Percentiles rank a stretch among this genome's conserved stretches.
Evolutionary conservation across 2,797 vertebrate genomes (phyloP).

Genomic region (Adrianichthys oophorus): DNA sequence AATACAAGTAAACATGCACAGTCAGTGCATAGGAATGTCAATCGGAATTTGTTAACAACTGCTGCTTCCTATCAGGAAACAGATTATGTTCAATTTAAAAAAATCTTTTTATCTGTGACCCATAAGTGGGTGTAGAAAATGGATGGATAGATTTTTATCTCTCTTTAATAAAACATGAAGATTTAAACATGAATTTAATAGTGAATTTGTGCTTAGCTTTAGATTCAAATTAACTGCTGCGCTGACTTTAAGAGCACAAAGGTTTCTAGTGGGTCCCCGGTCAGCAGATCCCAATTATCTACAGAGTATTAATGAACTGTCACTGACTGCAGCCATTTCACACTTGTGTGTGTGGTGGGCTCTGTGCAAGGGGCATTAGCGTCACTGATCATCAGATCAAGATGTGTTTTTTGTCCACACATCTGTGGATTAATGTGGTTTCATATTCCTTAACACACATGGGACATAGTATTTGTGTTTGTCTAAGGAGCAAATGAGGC

Average conservation of each 20-base stretch:
- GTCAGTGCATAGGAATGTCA: background rate
- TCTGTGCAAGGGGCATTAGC: conserved; percentile 3
- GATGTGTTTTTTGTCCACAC: too few relatives aligned
- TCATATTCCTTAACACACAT: too few relatives aligned
- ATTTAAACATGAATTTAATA: conserved; percentile 10
- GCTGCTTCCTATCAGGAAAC: background rate
- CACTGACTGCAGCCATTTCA: background rate
- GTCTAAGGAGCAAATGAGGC: too few relatives aligned
- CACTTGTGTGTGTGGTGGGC: background rate
- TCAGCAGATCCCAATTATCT: conserved; percentile 29
- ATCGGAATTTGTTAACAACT: background rate
- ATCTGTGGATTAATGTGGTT: too few relatives aligned
- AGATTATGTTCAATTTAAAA: background rate
- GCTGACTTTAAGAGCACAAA: background rate
- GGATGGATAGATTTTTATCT: too few relatives aligned
- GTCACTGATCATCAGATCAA: background rate
- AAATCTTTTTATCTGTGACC: too few relatives aligned
- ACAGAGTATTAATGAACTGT: conserved; percentile 14
- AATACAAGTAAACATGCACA: background rate
- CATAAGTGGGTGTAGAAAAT: too few relatives aligned
- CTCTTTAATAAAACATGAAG: conserved; percentile 15
- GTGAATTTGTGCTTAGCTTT: background rate
- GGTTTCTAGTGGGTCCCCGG: conserved; percentile 14
- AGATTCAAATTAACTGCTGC: background rate
- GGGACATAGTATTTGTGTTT: too few relatives aligned